Evolutionary conservation across 2,888 invertebrate genomes (phyloP).

Genomic region (Apodemia duryi): DNA sequence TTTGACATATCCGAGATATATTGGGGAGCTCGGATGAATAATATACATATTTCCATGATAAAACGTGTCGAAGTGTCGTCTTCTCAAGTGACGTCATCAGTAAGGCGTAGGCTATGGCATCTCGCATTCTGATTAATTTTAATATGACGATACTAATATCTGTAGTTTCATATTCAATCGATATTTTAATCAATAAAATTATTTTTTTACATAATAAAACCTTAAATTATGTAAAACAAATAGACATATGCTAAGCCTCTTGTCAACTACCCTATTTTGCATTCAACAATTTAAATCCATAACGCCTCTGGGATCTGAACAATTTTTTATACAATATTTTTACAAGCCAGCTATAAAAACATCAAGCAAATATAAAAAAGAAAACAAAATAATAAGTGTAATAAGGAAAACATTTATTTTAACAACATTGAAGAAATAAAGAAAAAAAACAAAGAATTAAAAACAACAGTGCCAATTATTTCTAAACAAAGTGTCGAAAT

Average conservation of each 20-base stretch:
- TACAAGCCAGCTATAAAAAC: neutral
- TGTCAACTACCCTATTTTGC: neutral
- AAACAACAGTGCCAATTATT: conserved; percentile 74
- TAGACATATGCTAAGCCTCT: neutral
- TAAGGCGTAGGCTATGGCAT: too few species aligned
- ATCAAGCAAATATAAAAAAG: conserved; percentile 24
- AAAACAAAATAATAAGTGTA: conserved; percentile 41
- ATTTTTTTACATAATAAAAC: too few species aligned
- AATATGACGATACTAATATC: too few species aligned
- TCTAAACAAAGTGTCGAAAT: conserved; percentile 42
- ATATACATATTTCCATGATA: too few species aligned
- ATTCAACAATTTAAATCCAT: neutral
- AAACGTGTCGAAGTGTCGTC: too few species aligned
- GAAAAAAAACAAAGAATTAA: conserved; percentile 56
- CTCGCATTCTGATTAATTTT: too few species aligned
- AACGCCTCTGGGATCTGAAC: neutral
- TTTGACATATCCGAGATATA: too few species aligned
- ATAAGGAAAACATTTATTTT: conserved; percentile 69
- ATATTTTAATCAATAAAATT: too few species aligned
- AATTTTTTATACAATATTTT: neutral
- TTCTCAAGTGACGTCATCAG: too few species aligned
- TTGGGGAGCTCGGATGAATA: too few species aligned
- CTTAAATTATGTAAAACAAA: too few species aligned
- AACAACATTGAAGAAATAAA: conserved; percentile 59
- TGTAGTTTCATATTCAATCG: too few species aligned